Evolutionary conservation across 2,797 vertebrate genomes (phyloP), one percentile per base, ranked within the genome.

Genomic region (Moxostoma hubbsi): DNA sequence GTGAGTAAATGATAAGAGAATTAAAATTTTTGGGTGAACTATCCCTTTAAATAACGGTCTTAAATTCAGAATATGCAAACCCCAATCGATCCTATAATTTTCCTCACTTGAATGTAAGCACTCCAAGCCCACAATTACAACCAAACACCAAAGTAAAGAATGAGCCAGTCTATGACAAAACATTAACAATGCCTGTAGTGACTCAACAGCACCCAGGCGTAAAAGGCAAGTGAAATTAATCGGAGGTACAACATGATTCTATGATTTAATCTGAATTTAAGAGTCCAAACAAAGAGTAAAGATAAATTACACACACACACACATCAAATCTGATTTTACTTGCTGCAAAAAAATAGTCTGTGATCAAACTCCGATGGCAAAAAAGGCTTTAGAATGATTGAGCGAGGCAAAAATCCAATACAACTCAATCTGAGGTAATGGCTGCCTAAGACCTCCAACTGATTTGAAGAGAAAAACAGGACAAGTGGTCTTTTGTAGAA

Each of bases 341-440:
- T 87, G 88, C 88, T 83, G 84, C 86, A 87, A 83, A 86, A 86
- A 91, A 93, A 91, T 59, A 89, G 87, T 85, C 83, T 80, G 90
- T 91, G 89, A 92, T 93, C 90, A 91, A 92, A 91, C 88, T 86
- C 87, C 87, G 90, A 86, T 84, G 85, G 86, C 89, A 80, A 83
- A 83, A 24, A 91, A 92, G 87, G 87, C 88, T 89, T 84, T 82
- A 58, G 77, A 86, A 90, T 89, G 89, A 92, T 93, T 90, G 91
- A 92, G 87, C 85, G 85, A 83, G 89, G 88, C 77, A 86, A 91
- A 91, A 94, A 93, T 89, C 90, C 90, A 93, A 92, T 92, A 90
- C 84, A 86, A 86, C 89, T 90, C 86, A 90, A 91, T 90, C 86
- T 90, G 88, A 92, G 89, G 91, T 92, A 93, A 92, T 93, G 91